Conservation (phyloP, 2,113 vertebrate genomes). For the Catagonus wagneri region DNA sequence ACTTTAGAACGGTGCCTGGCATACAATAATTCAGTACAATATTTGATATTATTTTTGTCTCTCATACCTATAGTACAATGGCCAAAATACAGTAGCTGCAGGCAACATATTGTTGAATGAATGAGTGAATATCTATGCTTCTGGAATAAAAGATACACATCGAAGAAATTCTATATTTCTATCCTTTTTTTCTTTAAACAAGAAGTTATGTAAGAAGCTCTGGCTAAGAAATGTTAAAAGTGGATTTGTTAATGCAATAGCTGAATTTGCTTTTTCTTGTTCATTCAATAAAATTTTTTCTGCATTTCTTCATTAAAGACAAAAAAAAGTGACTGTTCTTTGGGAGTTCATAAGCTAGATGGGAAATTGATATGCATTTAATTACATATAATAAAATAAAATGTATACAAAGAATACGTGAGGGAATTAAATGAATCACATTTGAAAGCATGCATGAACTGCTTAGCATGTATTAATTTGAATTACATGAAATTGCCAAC, state of each 20-base stretch:
- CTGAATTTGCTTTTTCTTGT: neutral
- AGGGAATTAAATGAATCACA: neutral
- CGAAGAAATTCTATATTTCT: neutral
- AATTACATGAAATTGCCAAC: neutral
- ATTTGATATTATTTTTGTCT: conserved; percentile 9
- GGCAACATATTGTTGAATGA: neutral
- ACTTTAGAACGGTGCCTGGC: neutral
- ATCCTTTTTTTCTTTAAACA: neutral
- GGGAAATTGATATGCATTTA: neutral
- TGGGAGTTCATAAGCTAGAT: neutral
- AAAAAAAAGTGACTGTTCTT: neutral
- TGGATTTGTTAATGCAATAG: neutral
- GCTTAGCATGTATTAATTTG: neutral
- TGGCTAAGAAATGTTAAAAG: neutral
- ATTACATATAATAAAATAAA: conserved; percentile 10
- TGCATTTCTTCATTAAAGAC: neutral
- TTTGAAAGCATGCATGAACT: neutral
- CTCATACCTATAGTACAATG: neutral
- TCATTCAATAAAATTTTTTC: neutral
- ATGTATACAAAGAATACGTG: neutral
- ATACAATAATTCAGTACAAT: conserved; percentile 29
- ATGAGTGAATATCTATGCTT: neutral
- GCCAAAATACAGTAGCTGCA: neutral
- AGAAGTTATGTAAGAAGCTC: neutral
- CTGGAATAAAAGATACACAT: neutral